Percentiles rank a stretch among this genome's conserved stretches.
Evolutionary conservation across 2,797 vertebrate genomes (phyloP).

Genomic region (Balearica regulorum): DNA sequence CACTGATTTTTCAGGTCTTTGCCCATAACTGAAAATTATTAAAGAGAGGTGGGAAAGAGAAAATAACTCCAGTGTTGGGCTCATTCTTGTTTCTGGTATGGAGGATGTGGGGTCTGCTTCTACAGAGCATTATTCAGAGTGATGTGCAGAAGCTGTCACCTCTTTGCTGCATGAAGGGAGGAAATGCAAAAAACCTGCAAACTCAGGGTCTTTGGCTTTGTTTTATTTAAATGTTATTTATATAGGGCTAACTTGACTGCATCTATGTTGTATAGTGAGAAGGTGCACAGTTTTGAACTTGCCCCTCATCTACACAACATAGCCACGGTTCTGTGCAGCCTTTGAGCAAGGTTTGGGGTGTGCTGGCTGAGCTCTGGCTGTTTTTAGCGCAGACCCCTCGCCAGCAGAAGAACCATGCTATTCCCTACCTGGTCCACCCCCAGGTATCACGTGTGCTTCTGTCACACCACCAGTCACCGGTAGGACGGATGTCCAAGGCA

Average conservation of each 20-base stretch:
- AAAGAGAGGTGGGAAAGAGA: background rate
- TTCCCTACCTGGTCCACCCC: background rate
- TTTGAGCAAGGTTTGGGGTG: background rate
- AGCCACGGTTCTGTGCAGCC: background rate
- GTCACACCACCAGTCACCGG: background rate
- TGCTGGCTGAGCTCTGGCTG: background rate
- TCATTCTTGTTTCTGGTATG: background rate
- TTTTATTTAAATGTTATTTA: background rate
- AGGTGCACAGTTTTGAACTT: background rate
- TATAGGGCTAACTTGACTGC: background rate
- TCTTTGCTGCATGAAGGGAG: background rate
- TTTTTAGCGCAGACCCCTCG: background rate
- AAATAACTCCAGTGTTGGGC: background rate
- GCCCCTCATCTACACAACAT: background rate
- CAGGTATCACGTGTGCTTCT: fast-evolving
- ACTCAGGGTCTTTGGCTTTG: background rate
- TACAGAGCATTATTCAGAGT: background rate
- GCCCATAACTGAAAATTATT: background rate
- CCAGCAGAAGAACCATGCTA: background rate
- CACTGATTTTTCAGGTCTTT: background rate
- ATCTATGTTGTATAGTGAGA: background rate
- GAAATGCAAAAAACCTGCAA: background rate
- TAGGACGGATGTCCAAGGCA: background rate
- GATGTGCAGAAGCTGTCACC: background rate
- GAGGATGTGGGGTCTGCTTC: background rate